phyloP scores from a whole-genome alignment of 2,113 vertebrate genomes.

The Larimichthys crocea region DNA sequence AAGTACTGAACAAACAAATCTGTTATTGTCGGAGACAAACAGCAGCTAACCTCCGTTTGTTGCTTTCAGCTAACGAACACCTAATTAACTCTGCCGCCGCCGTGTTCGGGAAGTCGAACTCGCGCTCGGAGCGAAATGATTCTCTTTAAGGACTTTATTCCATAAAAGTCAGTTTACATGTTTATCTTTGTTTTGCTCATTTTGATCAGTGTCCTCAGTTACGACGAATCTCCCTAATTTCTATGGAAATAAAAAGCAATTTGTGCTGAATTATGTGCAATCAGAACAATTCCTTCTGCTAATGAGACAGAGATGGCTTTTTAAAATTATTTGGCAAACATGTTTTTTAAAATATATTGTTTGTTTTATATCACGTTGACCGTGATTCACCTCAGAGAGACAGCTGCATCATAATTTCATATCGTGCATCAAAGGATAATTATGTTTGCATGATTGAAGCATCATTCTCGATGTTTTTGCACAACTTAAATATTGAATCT shows the following conservation, averaged over 20 bases:
- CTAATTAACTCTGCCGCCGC: conserved; percentile 54
- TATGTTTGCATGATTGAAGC: neutral
- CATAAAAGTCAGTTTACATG: conserved; percentile 7
- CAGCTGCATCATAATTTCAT: conserved; percentile 19
- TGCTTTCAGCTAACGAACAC: conserved; percentile 19
- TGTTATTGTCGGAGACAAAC: conserved; percentile 17
- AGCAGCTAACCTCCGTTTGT: conserved; percentile 11
- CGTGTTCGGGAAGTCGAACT: conserved; percentile 32
- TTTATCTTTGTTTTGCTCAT: conserved; percentile 39
- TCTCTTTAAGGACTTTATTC: conserved; percentile 1
- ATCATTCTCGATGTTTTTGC: neutral
- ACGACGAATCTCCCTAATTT: conserved; percentile 32
- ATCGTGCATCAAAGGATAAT: neutral
- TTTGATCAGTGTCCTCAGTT: conserved; percentile 41
- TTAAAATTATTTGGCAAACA: neutral
- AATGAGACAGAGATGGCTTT: conserved; percentile 28
- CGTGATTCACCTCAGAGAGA: neutral
- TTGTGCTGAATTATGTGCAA: conserved; percentile 42
- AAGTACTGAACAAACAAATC: conserved; percentile 17
- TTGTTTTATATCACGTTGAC: neutral
- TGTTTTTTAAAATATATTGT: conserved; percentile 24
- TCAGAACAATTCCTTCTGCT: conserved; percentile 30
- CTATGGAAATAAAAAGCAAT: conserved; percentile 52
- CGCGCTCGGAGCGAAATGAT: neutral
- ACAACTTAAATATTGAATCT: neutral